Percentiles rank a stretch among this genome's conserved stretches.
These are phyloP conservation scores for Heterodera schachtii DNA, from an alignment of 1,140 invertebrate genomes.

Conservation along the genomic window DNA sequence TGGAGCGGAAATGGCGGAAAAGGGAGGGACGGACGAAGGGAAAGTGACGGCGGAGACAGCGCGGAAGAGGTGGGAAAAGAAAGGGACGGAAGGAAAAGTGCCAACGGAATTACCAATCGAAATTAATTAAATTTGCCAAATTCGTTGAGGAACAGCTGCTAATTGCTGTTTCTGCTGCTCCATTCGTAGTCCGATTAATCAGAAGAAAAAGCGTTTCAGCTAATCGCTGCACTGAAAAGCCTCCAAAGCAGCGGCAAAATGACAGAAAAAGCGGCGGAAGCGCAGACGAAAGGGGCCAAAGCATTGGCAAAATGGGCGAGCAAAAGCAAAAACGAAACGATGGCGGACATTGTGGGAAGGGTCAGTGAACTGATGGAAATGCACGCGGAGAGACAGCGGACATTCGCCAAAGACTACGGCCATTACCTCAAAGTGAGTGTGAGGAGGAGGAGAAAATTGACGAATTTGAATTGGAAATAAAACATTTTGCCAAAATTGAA, in stretches of 20 bases:
- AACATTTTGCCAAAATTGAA: no score
- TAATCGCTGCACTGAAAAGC: not conserved
- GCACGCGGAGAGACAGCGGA: constrained; percentile 48
- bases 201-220: not conserved
- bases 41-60: not conserved
- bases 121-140: no score
- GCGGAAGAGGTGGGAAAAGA: not conserved
- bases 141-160: no score
- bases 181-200: no score
- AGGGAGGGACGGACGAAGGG: not conserved
- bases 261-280: constrained; percentile 41
- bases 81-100: no score
- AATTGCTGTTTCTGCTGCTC: no score
- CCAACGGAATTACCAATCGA: no score
- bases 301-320: constrained; percentile 44
- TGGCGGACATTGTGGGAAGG: constrained; percentile 50
- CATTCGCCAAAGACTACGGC: constrained; percentile 49
- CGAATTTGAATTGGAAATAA: no score
- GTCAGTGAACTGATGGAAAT: constrained; percentile 46
- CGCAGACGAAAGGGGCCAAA: constrained; percentile 46
- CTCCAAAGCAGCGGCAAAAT: constrained; percentile 32
- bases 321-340: constrained; percentile 48
- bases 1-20: not conserved
- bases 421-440: constrained; percentile 46
- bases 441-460: no score